Evolutionary conservation across 2,888 invertebrate genomes (phyloP), one percentile per base, ranked within the genome.

Genomic region (Drepana falcataria): DNA sequence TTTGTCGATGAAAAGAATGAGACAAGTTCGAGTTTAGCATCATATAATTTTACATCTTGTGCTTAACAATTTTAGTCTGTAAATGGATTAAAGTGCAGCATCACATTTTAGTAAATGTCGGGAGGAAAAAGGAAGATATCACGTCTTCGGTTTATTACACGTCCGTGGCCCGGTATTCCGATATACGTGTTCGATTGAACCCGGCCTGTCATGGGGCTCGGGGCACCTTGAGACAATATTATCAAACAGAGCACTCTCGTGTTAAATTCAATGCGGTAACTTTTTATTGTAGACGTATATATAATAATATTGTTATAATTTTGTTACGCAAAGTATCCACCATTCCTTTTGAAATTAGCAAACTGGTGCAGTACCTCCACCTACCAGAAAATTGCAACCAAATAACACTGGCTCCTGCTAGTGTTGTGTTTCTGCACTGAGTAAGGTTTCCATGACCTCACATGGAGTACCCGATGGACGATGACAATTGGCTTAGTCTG

Each of bases 91-190:
- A 59, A 57, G 58, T 66, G 66, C 61, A 64, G 64, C 47, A 69
- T 68, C 67, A 69, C 72, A 69, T 73, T 77, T 78, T 71, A 62
- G 61, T 68, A 71, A 71, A 77, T 73, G 73, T 73, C 65, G 67
- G 61, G 64, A 61, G 68, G 69, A 71, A 75, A 77, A 77, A 75
- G 75, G 73, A 68, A 68, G 78, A 79, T 79, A 81, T 87, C 88
- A 88, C 88, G 88, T 88, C 81, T 84, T 73, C 74, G 73, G 79
- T 89, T 89, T 89, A 89, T 86, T 83, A 82, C 83, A 81, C 83
- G 85, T 84, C 80, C 81, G 83, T 84, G 84, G 79, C 79, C 76
- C 75, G 66, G 66, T 71, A 65, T 70, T 71, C 73, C 71, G 73
- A 77, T 77, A 79, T 80, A 87, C 85, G 84, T 86, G 85, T 81